Evolutionary conservation across 2,797 vertebrate genomes (phyloP), one percentile per base, ranked within the genome.

Genomic region (Eulemur mongoz): DNA sequence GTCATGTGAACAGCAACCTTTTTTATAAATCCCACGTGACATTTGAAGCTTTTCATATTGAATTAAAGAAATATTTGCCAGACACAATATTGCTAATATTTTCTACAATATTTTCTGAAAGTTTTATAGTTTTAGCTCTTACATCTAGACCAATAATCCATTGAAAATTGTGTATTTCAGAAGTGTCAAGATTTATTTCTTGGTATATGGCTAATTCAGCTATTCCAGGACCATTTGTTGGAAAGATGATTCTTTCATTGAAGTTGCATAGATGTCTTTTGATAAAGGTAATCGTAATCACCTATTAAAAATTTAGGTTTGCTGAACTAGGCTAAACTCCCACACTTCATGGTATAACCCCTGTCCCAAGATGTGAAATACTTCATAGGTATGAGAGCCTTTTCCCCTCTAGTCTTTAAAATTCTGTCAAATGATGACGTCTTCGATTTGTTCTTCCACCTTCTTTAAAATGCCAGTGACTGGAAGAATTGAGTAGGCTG

Each of bases 1-100:
- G 11, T 92, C 82, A 84, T 83, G 63, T 35, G 17, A 86, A 23
- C 0, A 91, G 9, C 15, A 84, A 61, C 45, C 2, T 45, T 70
- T 70, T 52, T 43, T 73, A 40, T 50, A 72, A 76, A 15, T 72
- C n/a, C 2, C 52, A 2, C n/a, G 65, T 91, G 50, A 80, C 13
- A 93, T 83, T 78, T 70, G 10, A 72, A 50, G 23, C 0, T 43
- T 90, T 78, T 48, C 63, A 11, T 67, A 25, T 75, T 87, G 5
- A 93, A 84, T 72, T 89, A 86, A n/a, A 45, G 35, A 73, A 70
- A 45, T 11, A 73, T 54, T 95, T 88, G 27, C 43, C 17, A 94
- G 70, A 27, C 5, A 25, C 13, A 52, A 79, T 43, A 1, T 83
- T 57, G 52, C 35, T 61, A 48, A 54, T 9, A 72, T 92, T 83